Conservation (phyloP, 2,797 vertebrate genomes). For the Micropoecilia bifurca region DNA sequence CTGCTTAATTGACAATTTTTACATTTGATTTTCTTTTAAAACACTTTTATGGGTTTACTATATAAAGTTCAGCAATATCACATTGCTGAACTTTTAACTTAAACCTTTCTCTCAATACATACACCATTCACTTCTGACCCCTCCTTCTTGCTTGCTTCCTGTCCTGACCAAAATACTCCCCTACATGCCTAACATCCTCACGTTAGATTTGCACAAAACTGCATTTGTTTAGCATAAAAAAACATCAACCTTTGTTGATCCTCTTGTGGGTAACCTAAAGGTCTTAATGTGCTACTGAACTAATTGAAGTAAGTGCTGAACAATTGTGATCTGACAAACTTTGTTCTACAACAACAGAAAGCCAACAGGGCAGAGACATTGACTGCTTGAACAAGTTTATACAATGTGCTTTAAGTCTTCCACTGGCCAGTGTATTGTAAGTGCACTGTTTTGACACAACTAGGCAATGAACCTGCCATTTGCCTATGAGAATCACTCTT, state of each 20-base stretch:
- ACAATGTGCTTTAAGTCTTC: slow-evolving; percentile 28
- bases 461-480: slow-evolving; percentile 59
- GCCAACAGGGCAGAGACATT: slow-evolving; percentile 3
- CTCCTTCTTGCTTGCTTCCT: slow-evolving; percentile 22
- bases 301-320: background rate
- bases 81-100: slow-evolving; percentile 6
- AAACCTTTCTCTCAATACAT: slow-evolving; percentile 30
- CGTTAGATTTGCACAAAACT: background rate
- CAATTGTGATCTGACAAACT: background rate
- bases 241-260: background rate
- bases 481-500: slow-evolving; percentile 81
- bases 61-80: slow-evolving; percentile 8
- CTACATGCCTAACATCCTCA: slow-evolving; percentile 50
- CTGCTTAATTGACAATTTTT: background rate
- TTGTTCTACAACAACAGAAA: slow-evolving; percentile 23
- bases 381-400: slow-evolving; percentile 16
- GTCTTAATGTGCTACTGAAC: background rate
- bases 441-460: slow-evolving; percentile 54
- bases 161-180: slow-evolving; percentile 25
- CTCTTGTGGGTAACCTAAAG: background rate
- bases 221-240: slow-evolving; percentile 5
- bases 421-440: slow-evolving; percentile 28
- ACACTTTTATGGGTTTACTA: background rate
- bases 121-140: slow-evolving; percentile 9
- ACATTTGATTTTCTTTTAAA: background rate